Evolutionary conservation across 2,888 invertebrate species (phyloP).

Genomic region (Tiliacea citrago): DNA sequence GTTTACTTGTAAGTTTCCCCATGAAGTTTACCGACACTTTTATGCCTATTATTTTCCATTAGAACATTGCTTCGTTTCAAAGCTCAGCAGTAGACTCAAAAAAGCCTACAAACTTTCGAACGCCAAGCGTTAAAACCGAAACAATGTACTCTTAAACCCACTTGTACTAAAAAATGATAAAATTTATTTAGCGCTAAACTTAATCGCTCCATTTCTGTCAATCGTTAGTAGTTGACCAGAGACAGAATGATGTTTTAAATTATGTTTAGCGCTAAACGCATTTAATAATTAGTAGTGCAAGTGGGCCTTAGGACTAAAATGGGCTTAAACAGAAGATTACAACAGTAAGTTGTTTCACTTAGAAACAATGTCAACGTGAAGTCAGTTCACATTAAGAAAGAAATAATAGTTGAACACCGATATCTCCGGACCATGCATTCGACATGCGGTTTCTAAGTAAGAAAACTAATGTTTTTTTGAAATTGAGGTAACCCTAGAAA

Average conservation of each 20-base stretch:
- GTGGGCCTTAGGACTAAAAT: slow-evolving; percentile 15
- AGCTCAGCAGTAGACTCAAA: not conserved
- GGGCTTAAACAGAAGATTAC: slow-evolving; percentile 21
- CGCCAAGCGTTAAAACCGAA: not conserved
- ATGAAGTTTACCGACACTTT: slow-evolving; percentile 55
- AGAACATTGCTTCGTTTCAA: slow-evolving; percentile 12
- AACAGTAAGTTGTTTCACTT: slow-evolving; percentile 47
- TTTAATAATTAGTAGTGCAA: not conserved
- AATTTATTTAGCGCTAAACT: not conserved
- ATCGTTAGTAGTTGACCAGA: not conserved
- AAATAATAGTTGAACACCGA: slow-evolving; percentile 32
- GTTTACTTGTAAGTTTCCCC: slow-evolving; percentile 24
- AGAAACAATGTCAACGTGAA: slow-evolving; percentile 55
- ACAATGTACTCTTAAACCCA: not conserved
- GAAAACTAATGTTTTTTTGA: slow-evolving; percentile 57
- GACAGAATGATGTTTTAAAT: not conserved
- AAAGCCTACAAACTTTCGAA: not conserved
- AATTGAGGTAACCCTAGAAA: slow-evolving; percentile 46
- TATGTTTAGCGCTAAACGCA: not conserved
- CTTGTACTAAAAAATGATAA: not conserved
- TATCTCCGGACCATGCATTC: slow-evolving; percentile 50
- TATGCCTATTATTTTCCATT: not conserved
- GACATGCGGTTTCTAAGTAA: slow-evolving; percentile 64
- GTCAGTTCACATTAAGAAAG: slow-evolving; percentile 36
- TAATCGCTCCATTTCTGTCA: not conserved